Percentiles rank a stretch among this genome's conserved stretches.
Evolutionary conservation across 2,113 vertebrate genomes (phyloP).

Genomic region (Menura novaehollandiae): DNA sequence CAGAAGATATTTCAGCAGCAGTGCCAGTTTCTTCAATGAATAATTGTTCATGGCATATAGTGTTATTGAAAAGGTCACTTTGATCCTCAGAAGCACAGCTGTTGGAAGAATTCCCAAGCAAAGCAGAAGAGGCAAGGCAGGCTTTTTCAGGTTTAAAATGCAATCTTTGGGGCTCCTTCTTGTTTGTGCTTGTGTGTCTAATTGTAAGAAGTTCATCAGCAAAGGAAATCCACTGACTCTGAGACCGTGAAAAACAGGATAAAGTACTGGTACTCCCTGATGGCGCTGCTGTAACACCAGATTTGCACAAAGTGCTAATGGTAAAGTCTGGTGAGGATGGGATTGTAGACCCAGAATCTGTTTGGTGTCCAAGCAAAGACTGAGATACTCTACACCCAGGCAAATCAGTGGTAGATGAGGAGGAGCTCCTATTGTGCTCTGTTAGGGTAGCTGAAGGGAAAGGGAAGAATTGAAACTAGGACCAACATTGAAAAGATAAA

Average conservation of each 20-base stretch:
- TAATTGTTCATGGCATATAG: constrained; percentile 53
- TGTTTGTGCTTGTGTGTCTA: constrained; percentile 36
- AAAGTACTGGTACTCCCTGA: constrained; percentile 62
- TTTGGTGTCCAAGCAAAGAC: constrained; percentile 67
- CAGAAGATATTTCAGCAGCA: constrained; percentile 49
- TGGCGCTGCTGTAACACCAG: constrained; percentile 25
- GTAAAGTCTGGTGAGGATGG: constrained; percentile 68
- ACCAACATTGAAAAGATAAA: constrained; percentile 29
- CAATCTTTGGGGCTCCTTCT: constrained; percentile 65
- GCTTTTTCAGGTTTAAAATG: constrained; percentile 61
- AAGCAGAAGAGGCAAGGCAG: constrained; percentile 60
- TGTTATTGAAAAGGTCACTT: constrained; percentile 64
- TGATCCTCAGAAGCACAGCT: constrained; percentile 73
- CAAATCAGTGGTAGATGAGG: constrained; percentile 69
- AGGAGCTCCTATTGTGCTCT: constrained; percentile 61
- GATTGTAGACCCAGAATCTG: constrained; percentile 70
- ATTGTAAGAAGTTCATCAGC: constrained; percentile 65
- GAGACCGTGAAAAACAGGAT: constrained; percentile 67
- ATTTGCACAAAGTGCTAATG: constrained; percentile 15
- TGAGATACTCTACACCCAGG: constrained; percentile 72
- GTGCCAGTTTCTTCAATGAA: constrained; percentile 64
- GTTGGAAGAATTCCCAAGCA: constrained; percentile 61
- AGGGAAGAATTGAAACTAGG: constrained; percentile 64
- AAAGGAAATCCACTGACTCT: constrained; percentile 83
- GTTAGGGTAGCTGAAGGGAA: constrained; percentile 70